These are phyloP conservation scores for Pelmatolapia mariae DNA, from an alignment of 2,113 vertebrate species.

Conservation along the genomic window DNA sequence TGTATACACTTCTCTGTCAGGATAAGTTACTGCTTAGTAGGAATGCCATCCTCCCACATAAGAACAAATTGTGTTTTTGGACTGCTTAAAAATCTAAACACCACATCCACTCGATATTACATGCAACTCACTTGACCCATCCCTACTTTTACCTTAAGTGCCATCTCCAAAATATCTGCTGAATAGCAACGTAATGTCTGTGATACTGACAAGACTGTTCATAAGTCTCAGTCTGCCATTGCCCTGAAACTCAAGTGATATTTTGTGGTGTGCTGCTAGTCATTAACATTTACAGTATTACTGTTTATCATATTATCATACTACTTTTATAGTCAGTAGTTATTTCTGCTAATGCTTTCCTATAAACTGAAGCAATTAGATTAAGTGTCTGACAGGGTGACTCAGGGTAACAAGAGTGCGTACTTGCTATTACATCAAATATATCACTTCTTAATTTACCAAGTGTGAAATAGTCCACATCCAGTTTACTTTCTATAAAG, in stretches of 20 bases:
- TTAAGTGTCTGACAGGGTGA: neutral
- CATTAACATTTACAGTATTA: neutral
- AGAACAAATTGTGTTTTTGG: neutral
- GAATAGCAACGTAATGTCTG: neutral
- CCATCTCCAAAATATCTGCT: neutral
- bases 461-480: neutral
- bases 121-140: neutral
- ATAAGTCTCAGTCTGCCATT: neutral
- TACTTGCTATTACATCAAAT: neutral
- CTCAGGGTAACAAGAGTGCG: neutral
- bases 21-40: neutral
- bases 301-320: neutral
- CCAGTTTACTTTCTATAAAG: neutral
- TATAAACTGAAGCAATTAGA: neutral
- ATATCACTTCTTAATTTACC: neutral
- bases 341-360: neutral
- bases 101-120: neutral
- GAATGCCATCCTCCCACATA: neutral
- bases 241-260: neutral
- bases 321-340: neutral
- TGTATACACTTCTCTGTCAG: neutral
- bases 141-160: neutral
- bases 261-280: neutral
- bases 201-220: neutral
- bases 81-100: neutral